phyloP scores from a whole-genome alignment of 64 coral and sea anemone genomes.

The Hydrozoanthus tunicans region DNA sequence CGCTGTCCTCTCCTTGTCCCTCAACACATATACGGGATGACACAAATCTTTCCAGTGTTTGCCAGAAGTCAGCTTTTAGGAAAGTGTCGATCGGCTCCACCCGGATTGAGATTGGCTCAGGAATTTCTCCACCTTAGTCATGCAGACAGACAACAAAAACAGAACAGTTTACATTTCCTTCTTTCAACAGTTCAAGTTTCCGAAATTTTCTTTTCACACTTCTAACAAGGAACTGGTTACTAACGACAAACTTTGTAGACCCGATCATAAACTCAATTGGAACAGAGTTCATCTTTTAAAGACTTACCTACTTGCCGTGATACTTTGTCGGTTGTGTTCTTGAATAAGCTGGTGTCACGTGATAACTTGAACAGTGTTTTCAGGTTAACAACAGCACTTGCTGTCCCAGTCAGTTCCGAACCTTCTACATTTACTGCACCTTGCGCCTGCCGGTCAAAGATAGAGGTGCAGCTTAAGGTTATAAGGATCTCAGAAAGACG shows the following conservation, averaged over 20 bases:
- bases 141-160: background rate
- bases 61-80: constrained; percentile 32
- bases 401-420: background rate
- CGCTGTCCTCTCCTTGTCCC: constrained; percentile 5
- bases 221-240: too few species aligned
- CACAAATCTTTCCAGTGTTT: constrained; percentile 9
- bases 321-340: constrained; percentile 32
- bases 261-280: too few species aligned
- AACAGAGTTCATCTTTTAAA: too few species aligned
- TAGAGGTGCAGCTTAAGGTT: background rate
- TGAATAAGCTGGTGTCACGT: constrained; percentile 37
- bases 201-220: too few species aligned
- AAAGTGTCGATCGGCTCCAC: constrained; percentile 15
- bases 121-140: background rate
- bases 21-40: background rate
- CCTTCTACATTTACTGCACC: constrained; percentile 34
- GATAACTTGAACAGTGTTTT: constrained; percentile 43
- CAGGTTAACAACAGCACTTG: constrained; percentile 38
- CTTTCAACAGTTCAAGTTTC: too few species aligned
- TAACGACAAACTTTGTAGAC: too few species aligned
- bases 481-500: background rate
- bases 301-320: constrained; percentile 20
- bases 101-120: background rate
- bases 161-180: background rate
- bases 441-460: background rate